phyloP scores from a whole-genome alignment of 2,113 vertebrate species.

The Chinchilla lanigera region DNA sequence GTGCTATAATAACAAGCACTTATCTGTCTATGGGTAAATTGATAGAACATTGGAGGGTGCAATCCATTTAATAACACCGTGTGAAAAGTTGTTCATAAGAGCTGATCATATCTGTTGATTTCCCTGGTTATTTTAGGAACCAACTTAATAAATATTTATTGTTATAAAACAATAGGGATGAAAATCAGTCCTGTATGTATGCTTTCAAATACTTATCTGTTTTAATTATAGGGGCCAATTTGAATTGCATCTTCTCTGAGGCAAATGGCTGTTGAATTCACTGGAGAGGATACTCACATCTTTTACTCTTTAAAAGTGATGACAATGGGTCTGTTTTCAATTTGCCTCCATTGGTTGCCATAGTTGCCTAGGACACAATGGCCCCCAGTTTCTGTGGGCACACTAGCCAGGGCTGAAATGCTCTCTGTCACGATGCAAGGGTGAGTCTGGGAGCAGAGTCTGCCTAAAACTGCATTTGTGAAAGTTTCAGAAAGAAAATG shows the following conservation, averaged over 20 bases:
- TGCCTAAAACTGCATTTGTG: conserved; percentile 6
- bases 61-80: conserved; percentile 62
- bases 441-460: background rate
- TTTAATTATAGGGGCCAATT: conserved; percentile 10
- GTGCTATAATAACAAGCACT: conserved; percentile 60
- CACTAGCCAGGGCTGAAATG: conserved; percentile 65
- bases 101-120: background rate
- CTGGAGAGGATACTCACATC: conserved; percentile 68
- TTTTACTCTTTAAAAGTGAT: conserved; percentile 74
- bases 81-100: conserved; percentile 59
- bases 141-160: conserved; percentile 59
- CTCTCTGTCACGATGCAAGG: conserved; percentile 2
- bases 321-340: conserved; percentile 75
- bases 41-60: conserved; percentile 50
- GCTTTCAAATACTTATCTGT: conserved; percentile 51
- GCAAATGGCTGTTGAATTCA: conserved; percentile 57
- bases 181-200: conserved; percentile 24
- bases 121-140: conserved; percentile 35
- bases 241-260: conserved; percentile 62
- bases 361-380: conserved; percentile 78
- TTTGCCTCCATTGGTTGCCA: conserved; percentile 77
- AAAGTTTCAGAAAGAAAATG: conserved; percentile 49
- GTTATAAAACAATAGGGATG: background rate
- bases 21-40: conserved; percentile 57
- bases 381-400: conserved; percentile 77